Evolutionary conservation across 2,797 vertebrate genomes (phyloP), one percentile per base, ranked within the genome.

Genomic region (Oceanodroma leucorhoa): DNA sequence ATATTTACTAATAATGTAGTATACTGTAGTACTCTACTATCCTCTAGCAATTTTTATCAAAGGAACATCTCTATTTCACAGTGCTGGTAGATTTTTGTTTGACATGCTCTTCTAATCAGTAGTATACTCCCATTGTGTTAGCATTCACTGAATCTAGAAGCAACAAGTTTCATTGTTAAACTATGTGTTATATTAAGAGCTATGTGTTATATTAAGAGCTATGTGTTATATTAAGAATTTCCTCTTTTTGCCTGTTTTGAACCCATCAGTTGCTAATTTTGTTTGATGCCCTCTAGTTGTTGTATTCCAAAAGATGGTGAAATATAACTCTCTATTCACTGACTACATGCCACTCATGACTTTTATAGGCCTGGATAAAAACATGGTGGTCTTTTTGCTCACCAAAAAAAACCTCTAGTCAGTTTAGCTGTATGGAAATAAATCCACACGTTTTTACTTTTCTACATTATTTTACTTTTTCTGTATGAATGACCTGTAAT

Each of bases 1-100:
- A 5, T 0, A 30, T n/a, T 81, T 73, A 13, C 15, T 11, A 26
- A 5, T 14, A 34, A 30, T 2, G 0, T 2, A 9, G 48, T 19
- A 20, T 34, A 15, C 26, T 26, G 46, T 32, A 15, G 12, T 38
- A 1, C 4, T 61, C 22, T 15, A 2, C 5, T 8, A 38, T 11
- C 23, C 11, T 18, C 54, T 14, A 21, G 18, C 2, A 45, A 5
- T 7, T 14, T 3, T 23, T 9, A 22, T 34, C 30, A 20, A 40
- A 83, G 24, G 41, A 46, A 41, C 1, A 1, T 23, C 50, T 69
- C 36, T 9, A 0, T 17, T 70, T 19, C 51, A 48, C 51, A 19
- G 12, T 10, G 14, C n/a, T 81, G 32, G 18, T 5, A 22, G 73
- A 3, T 30, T 83, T 53, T 38, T 48, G 13, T n/a, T 50, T 30